These are phyloP conservation scores for Falco biarmicus DNA, from an alignment of 2,797 vertebrate genomes.

Conservation along the genomic window DNA sequence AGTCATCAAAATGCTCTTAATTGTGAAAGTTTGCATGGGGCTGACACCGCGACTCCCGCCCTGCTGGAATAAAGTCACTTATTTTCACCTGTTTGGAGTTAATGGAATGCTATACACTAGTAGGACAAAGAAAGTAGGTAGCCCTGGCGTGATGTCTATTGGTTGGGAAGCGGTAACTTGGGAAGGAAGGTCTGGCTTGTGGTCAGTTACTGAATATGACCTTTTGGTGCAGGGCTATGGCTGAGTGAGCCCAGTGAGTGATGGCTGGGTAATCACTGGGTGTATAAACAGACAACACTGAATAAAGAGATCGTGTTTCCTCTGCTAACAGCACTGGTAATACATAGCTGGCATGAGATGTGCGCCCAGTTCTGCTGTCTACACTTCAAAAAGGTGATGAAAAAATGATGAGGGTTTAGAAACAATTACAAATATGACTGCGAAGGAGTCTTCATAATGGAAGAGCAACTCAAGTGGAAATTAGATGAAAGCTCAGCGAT, in stretches of 20 bases:
- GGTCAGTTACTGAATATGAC: background rate
- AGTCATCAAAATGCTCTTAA: background rate
- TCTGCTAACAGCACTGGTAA: background rate
- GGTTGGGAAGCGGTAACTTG: background rate
- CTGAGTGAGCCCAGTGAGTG: slow-evolving; percentile 48
- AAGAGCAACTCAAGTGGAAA: background rate
- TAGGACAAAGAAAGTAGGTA: background rate
- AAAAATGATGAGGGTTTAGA: slow-evolving; percentile 28
- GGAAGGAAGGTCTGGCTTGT: background rate
- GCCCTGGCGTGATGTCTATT: background rate
- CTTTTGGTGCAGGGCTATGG: slow-evolving; percentile 4
- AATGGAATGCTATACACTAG: background rate
- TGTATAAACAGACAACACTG: background rate
- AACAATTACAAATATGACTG: background rate
- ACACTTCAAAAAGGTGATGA: slow-evolving; percentile 38
- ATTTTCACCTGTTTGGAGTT: background rate
- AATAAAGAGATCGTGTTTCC: slow-evolving; percentile 42
- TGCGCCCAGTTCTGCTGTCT: slow-evolving; percentile 20
- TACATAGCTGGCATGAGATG: background rate
- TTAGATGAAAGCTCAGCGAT: background rate
- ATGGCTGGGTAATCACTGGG: background rate
- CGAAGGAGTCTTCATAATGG: background rate
- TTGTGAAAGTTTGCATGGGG: background rate
- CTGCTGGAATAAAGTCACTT: background rate
- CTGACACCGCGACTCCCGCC: background rate